Conservation (phyloP, 1,140 invertebrate genomes). For the Hestina assimilis region DNA sequence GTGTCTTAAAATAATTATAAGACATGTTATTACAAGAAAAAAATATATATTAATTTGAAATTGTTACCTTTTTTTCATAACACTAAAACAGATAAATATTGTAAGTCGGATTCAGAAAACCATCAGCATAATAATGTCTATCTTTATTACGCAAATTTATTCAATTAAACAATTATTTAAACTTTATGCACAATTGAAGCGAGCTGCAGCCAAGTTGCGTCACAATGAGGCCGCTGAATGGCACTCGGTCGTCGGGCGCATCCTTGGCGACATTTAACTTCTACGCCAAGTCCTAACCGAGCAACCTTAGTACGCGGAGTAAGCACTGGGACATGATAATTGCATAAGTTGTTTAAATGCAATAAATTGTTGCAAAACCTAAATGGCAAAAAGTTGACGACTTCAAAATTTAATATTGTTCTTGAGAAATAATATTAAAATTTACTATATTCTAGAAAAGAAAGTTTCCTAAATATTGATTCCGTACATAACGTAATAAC, state of each 20-base stretch:
- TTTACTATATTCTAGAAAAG: too few relatives aligned
- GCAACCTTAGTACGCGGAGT: not conserved
- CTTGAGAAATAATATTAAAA: too few relatives aligned
- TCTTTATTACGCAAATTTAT: not conserved
- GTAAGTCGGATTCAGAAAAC: not conserved
- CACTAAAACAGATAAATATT: too few relatives aligned
- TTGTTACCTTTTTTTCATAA: too few relatives aligned
- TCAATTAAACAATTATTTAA: too few relatives aligned
- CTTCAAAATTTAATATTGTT: too few relatives aligned
- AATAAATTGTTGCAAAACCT: not conserved
- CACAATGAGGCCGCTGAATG: constrained; percentile 13
- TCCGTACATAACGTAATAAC: too few relatives aligned
- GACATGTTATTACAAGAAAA: too few relatives aligned
- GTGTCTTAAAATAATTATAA: too few relatives aligned
- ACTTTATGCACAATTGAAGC: not conserved
- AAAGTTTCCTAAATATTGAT: too few relatives aligned
- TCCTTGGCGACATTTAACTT: constrained; percentile 8
- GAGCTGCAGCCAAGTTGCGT: not conserved
- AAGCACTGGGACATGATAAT: not conserved
- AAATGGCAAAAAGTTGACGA: not conserved
- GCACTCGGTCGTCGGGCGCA: constrained; percentile 8
- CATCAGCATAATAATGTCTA: not conserved
- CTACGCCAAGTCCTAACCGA: not conserved
- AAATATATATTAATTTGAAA: too few relatives aligned
- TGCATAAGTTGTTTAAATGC: not conserved